A percentile compares a stretch with the other conserved stretches of the same genome.
These are phyloP conservation scores for Rhabdornis inornatus DNA, from an alignment of 2,113 vertebrate species.

Conservation along the genomic window DNA sequence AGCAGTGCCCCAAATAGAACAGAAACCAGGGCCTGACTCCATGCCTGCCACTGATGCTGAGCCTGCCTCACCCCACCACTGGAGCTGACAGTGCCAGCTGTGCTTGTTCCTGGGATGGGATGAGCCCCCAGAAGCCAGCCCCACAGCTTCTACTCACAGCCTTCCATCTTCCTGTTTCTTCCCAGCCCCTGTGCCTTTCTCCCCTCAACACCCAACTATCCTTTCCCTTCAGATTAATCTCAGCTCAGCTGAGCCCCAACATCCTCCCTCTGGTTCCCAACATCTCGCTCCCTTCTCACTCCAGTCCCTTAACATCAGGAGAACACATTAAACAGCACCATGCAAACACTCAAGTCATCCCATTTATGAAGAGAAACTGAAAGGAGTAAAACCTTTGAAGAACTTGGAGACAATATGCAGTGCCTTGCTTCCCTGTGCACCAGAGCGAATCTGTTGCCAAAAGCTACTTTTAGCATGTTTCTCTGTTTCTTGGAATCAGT, in stretches of 20 bases:
- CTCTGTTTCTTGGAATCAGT: background rate
- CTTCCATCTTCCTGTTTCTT: background rate
- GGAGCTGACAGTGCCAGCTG: background rate
- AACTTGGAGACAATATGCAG: background rate
- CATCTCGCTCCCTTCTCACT: background rate
- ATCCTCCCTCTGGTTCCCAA: background rate
- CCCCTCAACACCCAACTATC: background rate
- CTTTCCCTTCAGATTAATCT: background rate
- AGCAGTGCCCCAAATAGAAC: background rate
- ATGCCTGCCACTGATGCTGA: background rate
- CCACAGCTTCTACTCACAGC: background rate
- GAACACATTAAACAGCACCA: background rate
- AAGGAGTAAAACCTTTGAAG: background rate
- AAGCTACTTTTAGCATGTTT: background rate
- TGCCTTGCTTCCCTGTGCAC: rapidly evolving
- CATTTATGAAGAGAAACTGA: background rate
- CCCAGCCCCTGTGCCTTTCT: background rate
- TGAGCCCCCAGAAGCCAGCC: background rate
- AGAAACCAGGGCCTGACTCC: background rate
- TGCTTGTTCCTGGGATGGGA: background rate
- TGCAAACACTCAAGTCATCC: background rate
- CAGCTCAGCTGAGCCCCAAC: background rate
- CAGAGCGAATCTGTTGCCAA: background rate
- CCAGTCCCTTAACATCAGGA: background rate
- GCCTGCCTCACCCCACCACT: rapidly evolving